Conservation (phyloP, 2,797 vertebrate genomes). For the Notolabrus celidotus region DNA sequence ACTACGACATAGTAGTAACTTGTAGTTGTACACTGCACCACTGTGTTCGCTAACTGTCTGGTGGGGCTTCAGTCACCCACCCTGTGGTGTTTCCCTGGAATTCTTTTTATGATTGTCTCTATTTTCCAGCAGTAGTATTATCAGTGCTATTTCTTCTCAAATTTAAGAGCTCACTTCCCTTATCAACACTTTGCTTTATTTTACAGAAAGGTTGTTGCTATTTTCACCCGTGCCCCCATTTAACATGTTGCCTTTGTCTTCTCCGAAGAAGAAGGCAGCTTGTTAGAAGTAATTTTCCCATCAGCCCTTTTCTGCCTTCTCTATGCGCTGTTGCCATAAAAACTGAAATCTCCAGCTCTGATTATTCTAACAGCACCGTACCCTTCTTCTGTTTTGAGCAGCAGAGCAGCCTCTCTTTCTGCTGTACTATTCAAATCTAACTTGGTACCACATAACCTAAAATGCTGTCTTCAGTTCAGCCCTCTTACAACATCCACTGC, state of each 20-base stretch:
- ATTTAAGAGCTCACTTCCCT: constrained; percentile 6
- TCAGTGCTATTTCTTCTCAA: constrained; percentile 1
- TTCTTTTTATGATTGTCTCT: background rate
- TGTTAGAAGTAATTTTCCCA: constrained; percentile 14
- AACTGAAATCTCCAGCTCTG: constrained; percentile 4
- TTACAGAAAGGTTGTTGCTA: background rate
- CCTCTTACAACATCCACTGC: too few relatives aligned
- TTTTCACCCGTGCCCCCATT: background rate
- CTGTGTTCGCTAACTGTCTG: background rate
- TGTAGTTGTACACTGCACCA: constrained; percentile 7
- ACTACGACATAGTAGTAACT: too few relatives aligned
- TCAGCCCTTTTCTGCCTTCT: background rate
- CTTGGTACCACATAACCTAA: background rate
- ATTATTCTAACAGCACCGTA: background rate
- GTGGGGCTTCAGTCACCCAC: background rate
- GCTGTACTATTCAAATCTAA: background rate
- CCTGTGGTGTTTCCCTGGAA: constrained; percentile 3
- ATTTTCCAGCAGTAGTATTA: too few relatives aligned
- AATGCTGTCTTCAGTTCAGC: background rate
- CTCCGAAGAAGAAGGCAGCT: background rate
- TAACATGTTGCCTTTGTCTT: constrained; percentile 8
- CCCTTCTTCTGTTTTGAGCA: constrained; percentile 7
- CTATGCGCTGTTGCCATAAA: background rate
- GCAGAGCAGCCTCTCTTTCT: background rate
- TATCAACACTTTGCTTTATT: background rate